Conservation (phyloP, 2,113 vertebrate genomes). For the Coregonus clupeaformis region DNA sequence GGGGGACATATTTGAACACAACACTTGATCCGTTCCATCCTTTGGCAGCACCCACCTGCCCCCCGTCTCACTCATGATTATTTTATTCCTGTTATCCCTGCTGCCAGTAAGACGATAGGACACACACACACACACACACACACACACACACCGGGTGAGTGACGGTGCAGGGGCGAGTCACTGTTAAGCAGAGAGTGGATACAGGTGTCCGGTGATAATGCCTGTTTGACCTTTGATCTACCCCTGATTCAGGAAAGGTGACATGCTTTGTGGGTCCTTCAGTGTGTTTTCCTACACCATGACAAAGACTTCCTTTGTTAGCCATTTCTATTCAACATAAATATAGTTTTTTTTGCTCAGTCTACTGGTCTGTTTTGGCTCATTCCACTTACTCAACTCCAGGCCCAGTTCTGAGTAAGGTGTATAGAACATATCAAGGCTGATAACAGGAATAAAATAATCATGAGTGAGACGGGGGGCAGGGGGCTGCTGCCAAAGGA, state of each 20-base stretch:
- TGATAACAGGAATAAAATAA: slow-evolving; percentile 54
- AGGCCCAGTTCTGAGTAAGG: neutral
- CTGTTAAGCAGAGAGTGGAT: slow-evolving; percentile 34
- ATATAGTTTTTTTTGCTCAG: neutral
- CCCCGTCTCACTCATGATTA: slow-evolving; percentile 34
- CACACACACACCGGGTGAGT: slow-evolving; percentile 24
- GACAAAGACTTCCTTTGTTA: slow-evolving; percentile 39
- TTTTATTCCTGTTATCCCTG: slow-evolving; percentile 59
- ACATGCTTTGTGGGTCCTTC: neutral
- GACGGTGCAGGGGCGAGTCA: slow-evolving; percentile 17
- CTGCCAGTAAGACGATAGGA: slow-evolving; percentile 66
- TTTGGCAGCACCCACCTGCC: neutral
- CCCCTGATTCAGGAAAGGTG: slow-evolving; percentile 29
- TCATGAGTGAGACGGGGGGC: slow-evolving; percentile 26
- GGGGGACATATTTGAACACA: slow-evolving; percentile 21
- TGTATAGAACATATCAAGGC: slow-evolving; percentile 5
- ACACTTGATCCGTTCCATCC: slow-evolving; percentile 56
- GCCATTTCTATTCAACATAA: slow-evolving; percentile 39
- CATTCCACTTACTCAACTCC: too few relatives aligned
- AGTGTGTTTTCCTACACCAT: slow-evolving; percentile 30
- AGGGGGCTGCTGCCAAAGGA: slow-evolving; percentile 27
- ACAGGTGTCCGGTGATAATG: slow-evolving; percentile 59
- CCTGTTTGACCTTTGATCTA: slow-evolving; percentile 44
- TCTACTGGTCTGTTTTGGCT: too few relatives aligned
- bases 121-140: neutral